Conservation (phyloP, 2,113 vertebrate species). For the Formicarius rufipectus region DNA sequence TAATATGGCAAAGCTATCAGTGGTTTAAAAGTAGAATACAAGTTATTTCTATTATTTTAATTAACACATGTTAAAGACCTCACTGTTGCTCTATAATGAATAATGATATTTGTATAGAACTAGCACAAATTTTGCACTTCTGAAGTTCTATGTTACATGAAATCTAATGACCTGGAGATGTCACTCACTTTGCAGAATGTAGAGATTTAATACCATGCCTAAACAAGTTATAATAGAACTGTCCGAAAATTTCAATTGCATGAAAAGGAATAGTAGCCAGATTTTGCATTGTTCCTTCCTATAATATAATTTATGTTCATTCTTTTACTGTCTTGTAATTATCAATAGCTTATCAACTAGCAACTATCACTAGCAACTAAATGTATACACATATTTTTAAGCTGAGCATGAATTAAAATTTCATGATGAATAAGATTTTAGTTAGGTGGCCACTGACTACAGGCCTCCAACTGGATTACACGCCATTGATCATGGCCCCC, state of each 20-base stretch:
- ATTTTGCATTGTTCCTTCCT: background rate
- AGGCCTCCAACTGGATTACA: background rate
- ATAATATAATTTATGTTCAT: background rate
- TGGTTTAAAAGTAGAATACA: background rate
- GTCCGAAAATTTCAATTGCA: background rate
- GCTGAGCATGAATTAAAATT: background rate
- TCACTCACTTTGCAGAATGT: background rate
- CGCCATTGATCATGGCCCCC: accelerated
- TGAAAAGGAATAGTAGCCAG: background rate
- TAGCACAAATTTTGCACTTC: background rate
- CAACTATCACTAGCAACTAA: background rate
- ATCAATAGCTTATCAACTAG: background rate
- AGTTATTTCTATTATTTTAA: background rate
- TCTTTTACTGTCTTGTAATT: background rate
- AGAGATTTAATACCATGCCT: background rate
- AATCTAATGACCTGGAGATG: background rate
- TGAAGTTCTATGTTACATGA: background rate
- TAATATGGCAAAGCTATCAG: background rate
- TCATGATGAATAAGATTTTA: background rate
- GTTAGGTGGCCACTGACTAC: background rate
- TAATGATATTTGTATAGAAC: background rate
- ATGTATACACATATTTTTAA: background rate
- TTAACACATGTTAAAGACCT: background rate
- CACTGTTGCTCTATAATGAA: background rate
- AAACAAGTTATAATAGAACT: background rate